Conservation (phyloP, 2,797 vertebrate species). For the Eleutherodactylus coqui region DNA sequence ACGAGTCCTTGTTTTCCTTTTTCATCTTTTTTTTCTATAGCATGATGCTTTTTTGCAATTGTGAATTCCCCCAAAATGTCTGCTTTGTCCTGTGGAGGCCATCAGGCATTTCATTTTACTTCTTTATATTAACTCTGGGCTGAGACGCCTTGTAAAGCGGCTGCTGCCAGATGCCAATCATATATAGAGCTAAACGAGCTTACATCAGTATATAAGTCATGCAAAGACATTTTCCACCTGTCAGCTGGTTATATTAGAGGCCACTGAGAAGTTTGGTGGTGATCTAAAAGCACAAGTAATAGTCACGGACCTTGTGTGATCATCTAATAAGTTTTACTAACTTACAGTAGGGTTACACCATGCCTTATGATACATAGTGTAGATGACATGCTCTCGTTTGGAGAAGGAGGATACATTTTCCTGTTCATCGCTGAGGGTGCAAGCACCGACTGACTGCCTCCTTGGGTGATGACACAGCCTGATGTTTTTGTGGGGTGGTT, state of each 20-base stretch:
- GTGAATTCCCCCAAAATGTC: constrained; percentile 75
- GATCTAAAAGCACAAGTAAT: too few species aligned
- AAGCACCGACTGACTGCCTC: too few species aligned
- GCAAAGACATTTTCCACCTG: background rate
- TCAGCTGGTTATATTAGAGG: background rate
- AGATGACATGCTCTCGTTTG: too few species aligned
- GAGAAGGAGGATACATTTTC: too few species aligned
- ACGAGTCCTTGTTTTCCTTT: constrained; percentile 81
- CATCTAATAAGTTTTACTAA: too few species aligned
- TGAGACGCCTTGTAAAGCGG: background rate
- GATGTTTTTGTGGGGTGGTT: too few species aligned
- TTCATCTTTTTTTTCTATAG: constrained; percentile 77
- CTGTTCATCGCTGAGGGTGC: too few species aligned
- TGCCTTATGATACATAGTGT: too few species aligned
- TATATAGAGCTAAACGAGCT: background rate
- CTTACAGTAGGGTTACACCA: too few species aligned
- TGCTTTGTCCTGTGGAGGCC: constrained; percentile 80
- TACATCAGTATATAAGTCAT: background rate
- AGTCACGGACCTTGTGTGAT: too few species aligned
- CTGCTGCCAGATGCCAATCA: background rate
- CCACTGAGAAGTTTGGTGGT: background rate
- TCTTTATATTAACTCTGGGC: constrained; percentile 15
- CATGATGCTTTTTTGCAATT: constrained; percentile 82
- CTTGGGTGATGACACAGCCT: too few species aligned
- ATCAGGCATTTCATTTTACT: constrained; percentile 76